Evolutionary conservation across 2,113 vertebrate genomes (phyloP).

Genomic region (Anser brachyrhynchus): DNA sequence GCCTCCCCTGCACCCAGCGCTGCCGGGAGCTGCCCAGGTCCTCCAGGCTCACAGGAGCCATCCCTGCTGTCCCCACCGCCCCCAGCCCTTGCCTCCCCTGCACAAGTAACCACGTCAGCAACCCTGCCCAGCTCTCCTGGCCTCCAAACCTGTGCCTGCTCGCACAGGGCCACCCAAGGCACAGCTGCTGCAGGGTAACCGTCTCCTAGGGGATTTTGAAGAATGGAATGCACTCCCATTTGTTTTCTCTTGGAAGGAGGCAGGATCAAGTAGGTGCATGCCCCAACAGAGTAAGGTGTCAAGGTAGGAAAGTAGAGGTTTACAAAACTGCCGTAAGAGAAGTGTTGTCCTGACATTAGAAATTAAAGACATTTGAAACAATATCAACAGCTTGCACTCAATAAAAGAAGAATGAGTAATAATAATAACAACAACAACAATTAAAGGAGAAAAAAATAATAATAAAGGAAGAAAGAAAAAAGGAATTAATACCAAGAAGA

Average conservation of each 20-base stretch:
- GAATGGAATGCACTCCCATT: not conserved
- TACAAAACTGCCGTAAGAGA: not conserved
- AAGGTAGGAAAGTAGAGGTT: not conserved
- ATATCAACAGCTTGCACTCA: not conserved
- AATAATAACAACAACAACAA: not conserved
- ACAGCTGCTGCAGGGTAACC: not conserved
- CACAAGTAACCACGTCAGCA: not conserved
- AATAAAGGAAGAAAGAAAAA: not conserved
- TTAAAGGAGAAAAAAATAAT: not conserved
- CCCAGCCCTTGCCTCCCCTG: not conserved
- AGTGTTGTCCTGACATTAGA: not conserved
- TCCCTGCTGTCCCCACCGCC: not conserved
- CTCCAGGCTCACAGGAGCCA: not conserved
- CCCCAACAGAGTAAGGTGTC: not conserved
- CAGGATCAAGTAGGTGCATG: not conserved
- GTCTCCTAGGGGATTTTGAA: not conserved
- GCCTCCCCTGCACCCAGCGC: not conserved
- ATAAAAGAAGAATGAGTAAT: not conserved
- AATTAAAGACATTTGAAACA: not conserved
- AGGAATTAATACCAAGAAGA: not conserved
- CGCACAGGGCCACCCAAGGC: too few species aligned
- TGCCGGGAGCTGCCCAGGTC: not conserved
- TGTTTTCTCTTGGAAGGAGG: not conserved
- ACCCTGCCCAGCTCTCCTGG: not conserved
- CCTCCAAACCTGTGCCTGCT: too few species aligned